Evolutionary conservation across 2,797 vertebrate genomes (phyloP), one percentile per base, ranked within the genome.

Genomic region (Nannoperca australis): DNA sequence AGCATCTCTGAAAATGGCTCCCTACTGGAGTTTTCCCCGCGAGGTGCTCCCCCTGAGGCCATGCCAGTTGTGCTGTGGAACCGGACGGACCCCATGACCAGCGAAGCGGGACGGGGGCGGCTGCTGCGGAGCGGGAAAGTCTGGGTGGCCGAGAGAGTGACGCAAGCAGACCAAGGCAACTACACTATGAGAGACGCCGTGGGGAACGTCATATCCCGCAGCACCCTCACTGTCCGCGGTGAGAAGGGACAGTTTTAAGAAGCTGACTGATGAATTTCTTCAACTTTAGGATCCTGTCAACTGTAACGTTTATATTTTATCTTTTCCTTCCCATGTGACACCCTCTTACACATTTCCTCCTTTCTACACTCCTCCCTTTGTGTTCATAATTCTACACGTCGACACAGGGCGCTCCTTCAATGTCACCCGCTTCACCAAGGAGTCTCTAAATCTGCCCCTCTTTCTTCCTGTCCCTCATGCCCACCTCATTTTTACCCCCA

Each of bases 141-240:
- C 44, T 95, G 94, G 95, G 60, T 93, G 81, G 90, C 91, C 0
- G 92, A 94, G 56, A 85, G 82, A 51, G 90, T 95, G 70, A 93
- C 91, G 0, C 92, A 93, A n/a, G 87, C 73, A 0, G 93, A 95
- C 87, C 94, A 94, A 71, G 95, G 95, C 69, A 93, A 92, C 88
- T 95, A 95, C 87, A 95, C 92, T 0, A 2, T 94, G 58, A 90
- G 67, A 68, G 90, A 93, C 18, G 24, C 17, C 5, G 13, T 18
- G 0, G 92, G 94, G 60, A 92, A 79, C 42, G 83, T 89, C 47
- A 27, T 95, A 78, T 92, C 90, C 51, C 91, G 86, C 50, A 87
- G 87, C 76, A 88, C 86, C 45, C 92, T 95, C n/a, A 73, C 69
- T 13, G 93, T 95, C 49, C 87, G 83, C 1, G 94, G 95, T 95